Conservation (phyloP, 1,140 invertebrate species). For the Heliothis virescens region DNA sequence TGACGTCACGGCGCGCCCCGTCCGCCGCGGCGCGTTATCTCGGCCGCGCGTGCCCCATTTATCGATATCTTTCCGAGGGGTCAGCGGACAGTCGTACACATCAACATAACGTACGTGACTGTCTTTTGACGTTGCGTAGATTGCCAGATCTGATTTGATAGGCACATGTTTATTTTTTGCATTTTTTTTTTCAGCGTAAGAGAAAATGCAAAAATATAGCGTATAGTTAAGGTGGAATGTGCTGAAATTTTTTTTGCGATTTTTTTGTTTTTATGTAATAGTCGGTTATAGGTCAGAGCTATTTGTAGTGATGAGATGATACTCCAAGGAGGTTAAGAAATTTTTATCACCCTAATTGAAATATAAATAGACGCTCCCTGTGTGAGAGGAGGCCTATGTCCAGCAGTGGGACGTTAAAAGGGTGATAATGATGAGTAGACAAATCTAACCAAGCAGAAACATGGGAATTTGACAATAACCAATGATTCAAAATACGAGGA, state of each 20-base stretch:
- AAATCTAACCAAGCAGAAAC: no score
- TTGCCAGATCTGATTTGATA: neutral
- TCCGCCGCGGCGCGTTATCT: constrained; percentile 66
- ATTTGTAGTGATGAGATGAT: no score
- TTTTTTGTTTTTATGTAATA: neutral
- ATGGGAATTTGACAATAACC: no score
- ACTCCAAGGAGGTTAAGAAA: no score
- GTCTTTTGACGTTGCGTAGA: constrained; percentile 25
- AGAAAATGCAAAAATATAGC: no score
- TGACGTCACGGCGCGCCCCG: constrained; percentile 71
- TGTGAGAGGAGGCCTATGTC: no score
- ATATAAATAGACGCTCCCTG: no score
- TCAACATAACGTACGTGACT: constrained; percentile 18
- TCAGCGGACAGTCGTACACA: constrained; percentile 42
- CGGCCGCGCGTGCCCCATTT: constrained; percentile 69
- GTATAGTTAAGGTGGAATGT: neutral
- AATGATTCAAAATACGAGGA: no score
- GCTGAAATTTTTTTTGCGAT: neutral
- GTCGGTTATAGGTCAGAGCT: neutral
- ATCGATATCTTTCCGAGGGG: constrained; percentile 68
- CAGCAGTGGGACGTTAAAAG: no score
- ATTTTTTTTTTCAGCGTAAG: neutral
- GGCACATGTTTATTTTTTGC: neutral
- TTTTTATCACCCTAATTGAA: no score
- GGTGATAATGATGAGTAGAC: no score